A percentile compares a stretch with the other conserved stretches of the same genome.
Evolutionary conservation across 2,113 vertebrate species (phyloP).

Genomic region (Saccopteryx bilineata): DNA sequence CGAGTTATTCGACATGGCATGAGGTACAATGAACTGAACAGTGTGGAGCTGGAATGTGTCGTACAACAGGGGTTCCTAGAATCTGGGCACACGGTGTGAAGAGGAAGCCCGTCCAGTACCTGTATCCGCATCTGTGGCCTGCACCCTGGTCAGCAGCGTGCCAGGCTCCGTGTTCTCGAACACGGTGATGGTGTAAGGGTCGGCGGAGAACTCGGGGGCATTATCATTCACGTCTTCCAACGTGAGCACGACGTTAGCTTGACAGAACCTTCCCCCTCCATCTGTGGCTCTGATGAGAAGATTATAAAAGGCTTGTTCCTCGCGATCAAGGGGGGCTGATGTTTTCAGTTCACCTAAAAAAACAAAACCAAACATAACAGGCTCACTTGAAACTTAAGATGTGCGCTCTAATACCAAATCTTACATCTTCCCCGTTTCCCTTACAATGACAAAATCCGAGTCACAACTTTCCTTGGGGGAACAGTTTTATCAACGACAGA

Average conservation of each 20-base stretch:
- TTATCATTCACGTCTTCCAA: slow-evolving; percentile 98
- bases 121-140: slow-evolving; percentile 93
- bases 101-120: slow-evolving; percentile 86
- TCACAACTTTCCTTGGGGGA: neutral
- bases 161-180: slow-evolving; percentile 97
- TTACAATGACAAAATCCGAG: neutral
- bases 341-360: slow-evolving; percentile 96
- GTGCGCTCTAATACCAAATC: neutral
- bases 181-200: slow-evolving; percentile 93
- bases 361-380: neutral
- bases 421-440: neutral
- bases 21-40: no score
- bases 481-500: neutral
- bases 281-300: slow-evolving; percentile 94
- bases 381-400: neutral
- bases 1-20: fast-evolving
- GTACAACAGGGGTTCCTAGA: no score
- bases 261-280: slow-evolving; percentile 95
- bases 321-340: slow-evolving; percentile 91
- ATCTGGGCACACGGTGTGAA: fast-evolving
- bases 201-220: slow-evolving; percentile 92
- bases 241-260: slow-evolving; percentile 90
- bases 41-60: fast-evolving
- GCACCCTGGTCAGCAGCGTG: slow-evolving; percentile 93
- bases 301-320: slow-evolving; percentile 91